Evolutionary conservation across 2,888 invertebrate genomes (phyloP).

Genomic region (Ophonus ardosiacus): DNA sequence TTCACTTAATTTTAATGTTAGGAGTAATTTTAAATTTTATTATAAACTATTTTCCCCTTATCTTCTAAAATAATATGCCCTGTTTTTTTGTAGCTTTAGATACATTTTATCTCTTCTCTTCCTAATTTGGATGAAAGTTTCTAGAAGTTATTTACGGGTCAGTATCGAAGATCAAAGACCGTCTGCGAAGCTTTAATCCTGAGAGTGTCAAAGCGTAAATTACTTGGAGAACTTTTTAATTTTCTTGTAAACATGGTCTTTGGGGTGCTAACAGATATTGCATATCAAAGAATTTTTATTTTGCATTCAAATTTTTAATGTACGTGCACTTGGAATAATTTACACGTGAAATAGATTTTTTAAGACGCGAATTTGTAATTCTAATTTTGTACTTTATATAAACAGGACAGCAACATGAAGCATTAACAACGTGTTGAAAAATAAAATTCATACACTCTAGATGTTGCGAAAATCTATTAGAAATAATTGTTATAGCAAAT

Average conservation of each 20-base stretch:
- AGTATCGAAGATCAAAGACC: slow-evolving; percentile 62
- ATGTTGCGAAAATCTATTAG: not conserved
- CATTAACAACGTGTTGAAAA: slow-evolving; percentile 2
- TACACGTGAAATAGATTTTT: slow-evolving; percentile 52
- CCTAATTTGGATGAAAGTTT: slow-evolving; percentile 3
- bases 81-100: no score
- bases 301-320: slow-evolving; percentile 60
- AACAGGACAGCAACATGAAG: slow-evolving; percentile 25
- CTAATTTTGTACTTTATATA: slow-evolving; percentile 43
- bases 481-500: not conserved
- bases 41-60: no score
- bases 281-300: slow-evolving; percentile 63
- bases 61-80: no score
- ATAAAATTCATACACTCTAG: not conserved
- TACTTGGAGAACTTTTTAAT: slow-evolving; percentile 64
- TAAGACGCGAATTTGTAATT: slow-evolving; percentile 46
- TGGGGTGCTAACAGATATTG: slow-evolving; percentile 59
- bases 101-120: not conserved
- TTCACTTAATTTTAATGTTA: no score
- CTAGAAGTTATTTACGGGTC: slow-evolving; percentile 41
- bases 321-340: slow-evolving; percentile 57
- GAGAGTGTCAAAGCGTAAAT: slow-evolving; percentile 62
- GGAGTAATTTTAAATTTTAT: no score
- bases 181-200: slow-evolving; percentile 39
- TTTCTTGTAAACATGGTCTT: slow-evolving; percentile 63